These are phyloP conservation scores for Anthopleura sola DNA, from an alignment of 64 coral and sea anemone species.

Conservation along the genomic window DNA sequence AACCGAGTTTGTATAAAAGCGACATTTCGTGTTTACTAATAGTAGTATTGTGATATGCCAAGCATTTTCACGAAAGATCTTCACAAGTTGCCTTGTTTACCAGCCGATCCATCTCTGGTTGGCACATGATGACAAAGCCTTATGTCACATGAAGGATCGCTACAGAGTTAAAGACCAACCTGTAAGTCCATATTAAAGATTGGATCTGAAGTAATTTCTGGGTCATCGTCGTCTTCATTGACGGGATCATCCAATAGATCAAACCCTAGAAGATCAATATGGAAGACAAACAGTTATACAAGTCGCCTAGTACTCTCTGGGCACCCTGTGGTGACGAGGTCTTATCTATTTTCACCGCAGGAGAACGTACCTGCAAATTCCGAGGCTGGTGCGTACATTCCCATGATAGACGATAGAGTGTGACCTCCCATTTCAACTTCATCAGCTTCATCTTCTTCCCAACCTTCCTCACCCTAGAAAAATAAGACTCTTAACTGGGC, in stretches of 20 bases:
- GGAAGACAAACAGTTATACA: neutral
- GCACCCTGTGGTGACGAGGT: neutral
- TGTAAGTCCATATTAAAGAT: slow-evolving; percentile 78
- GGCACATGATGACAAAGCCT: no score
- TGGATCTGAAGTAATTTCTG: slow-evolving; percentile 80
- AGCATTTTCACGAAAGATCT: no score
- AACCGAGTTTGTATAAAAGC: no score
- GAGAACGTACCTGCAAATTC: slow-evolving; percentile 53
- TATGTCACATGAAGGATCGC: neutral
- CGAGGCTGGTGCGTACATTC: slow-evolving; percentile 66
- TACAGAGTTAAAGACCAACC: slow-evolving; percentile 17
- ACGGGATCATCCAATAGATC: slow-evolving; percentile 68
- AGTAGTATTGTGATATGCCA: no score
- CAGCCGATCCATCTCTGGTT: no score
- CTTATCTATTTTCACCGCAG: neutral
- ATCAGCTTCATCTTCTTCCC: slow-evolving; percentile 69
- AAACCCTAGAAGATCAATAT: slow-evolving; percentile 49
- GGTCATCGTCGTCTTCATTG: slow-evolving; percentile 81
- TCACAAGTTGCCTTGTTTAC: no score
- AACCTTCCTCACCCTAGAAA: slow-evolving; percentile 71
- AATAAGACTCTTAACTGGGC: neutral
- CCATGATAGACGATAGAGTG: slow-evolving; percentile 42
- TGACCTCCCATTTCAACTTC: slow-evolving; percentile 66
- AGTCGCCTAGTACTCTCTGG: neutral
- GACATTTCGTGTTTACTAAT: no score